A percentile compares a stretch with the other conserved stretches of the same genome.
Conservation (phyloP, 2,888 invertebrate species). For the Habroteleia sp. region DNA sequence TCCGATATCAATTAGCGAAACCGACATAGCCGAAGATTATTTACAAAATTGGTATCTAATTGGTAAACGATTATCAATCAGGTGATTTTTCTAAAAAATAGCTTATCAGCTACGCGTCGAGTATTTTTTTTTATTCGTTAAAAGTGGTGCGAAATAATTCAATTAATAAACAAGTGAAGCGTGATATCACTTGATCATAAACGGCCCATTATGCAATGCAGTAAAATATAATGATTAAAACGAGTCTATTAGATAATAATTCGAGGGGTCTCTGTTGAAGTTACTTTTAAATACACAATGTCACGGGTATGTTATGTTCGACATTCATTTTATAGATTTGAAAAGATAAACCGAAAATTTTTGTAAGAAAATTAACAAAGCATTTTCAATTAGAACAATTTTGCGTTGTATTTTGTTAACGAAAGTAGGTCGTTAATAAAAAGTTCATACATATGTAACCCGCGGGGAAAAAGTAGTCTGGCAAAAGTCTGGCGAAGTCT, state of each 20-base stretch:
- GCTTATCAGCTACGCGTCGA: neutral
- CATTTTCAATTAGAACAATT: no score
- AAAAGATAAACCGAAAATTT: no score
- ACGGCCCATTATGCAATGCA: conserved; percentile 2
- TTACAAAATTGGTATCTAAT: conserved; percentile 1
- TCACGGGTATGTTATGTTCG: conserved; percentile 1
- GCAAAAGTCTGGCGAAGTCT: no score
- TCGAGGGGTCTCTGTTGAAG: neutral
- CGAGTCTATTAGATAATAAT: conserved; percentile 4
- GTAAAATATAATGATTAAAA: neutral
- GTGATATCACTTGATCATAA: conserved; percentile 12
- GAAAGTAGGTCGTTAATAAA: no score
- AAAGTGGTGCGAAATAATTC: conserved; percentile 1
- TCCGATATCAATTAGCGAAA: conserved; percentile 9
- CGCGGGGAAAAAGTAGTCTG: no score
- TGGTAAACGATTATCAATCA: conserved; percentile 6
- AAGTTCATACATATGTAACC: no score
- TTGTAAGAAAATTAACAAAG: no score
- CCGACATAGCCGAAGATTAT: conserved; percentile 10
- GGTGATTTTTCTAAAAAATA: no score
- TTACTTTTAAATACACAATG: conserved; percentile 1
- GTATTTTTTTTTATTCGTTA: conserved; percentile 6
- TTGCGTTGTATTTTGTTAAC: no score
- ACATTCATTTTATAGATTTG: no score
- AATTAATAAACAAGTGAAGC: conserved; percentile 18